Evolutionary conservation across 2,797 vertebrate species (phyloP).

Genomic region (Neoniphon sammara): DNA sequence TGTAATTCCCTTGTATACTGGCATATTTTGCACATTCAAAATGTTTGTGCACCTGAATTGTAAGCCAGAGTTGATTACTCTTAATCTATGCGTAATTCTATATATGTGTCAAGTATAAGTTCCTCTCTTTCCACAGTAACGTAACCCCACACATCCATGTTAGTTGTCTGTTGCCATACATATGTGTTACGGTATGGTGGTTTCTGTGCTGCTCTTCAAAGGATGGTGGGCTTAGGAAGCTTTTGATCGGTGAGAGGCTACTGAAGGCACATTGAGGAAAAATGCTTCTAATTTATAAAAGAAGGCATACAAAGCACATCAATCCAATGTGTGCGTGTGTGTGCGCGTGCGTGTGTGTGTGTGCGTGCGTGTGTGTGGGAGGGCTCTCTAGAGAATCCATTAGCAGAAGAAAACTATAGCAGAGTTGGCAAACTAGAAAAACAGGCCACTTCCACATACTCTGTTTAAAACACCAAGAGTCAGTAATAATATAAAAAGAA

Average conservation of each 20-base stretch:
- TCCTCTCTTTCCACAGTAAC: neutral
- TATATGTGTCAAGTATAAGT: neutral
- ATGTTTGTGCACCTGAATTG: too few relatives aligned
- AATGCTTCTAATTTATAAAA: slow-evolving; percentile 25
- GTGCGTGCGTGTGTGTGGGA: slow-evolving; percentile 19
- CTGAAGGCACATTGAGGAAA: neutral
- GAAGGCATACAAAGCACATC: slow-evolving; percentile 40
- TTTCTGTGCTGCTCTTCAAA: slow-evolving; percentile 15
- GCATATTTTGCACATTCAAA: neutral
- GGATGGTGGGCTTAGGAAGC: neutral
- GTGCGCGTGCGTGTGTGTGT: neutral
- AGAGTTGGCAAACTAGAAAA: slow-evolving; percentile 13
- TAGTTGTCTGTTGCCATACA: neutral
- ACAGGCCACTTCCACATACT: neutral
- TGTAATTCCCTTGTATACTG: neutral
- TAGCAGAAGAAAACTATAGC: slow-evolving; percentile 27
- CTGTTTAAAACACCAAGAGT: neutral
- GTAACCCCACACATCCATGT: too few relatives aligned
- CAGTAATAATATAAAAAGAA: neutral
- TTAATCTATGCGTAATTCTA: neutral
- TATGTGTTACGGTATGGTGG: too few relatives aligned
- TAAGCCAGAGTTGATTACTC: too few relatives aligned
- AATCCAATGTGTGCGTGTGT: slow-evolving; percentile 2
- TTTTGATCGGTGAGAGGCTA: slow-evolving; percentile 29
- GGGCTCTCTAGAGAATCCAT: slow-evolving; percentile 41